Percentiles rank a stretch among this genome's conserved stretches.
Evolutionary conservation across 2,888 invertebrate genomes (phyloP).

Genomic region (Hyalella azteca): DNA sequence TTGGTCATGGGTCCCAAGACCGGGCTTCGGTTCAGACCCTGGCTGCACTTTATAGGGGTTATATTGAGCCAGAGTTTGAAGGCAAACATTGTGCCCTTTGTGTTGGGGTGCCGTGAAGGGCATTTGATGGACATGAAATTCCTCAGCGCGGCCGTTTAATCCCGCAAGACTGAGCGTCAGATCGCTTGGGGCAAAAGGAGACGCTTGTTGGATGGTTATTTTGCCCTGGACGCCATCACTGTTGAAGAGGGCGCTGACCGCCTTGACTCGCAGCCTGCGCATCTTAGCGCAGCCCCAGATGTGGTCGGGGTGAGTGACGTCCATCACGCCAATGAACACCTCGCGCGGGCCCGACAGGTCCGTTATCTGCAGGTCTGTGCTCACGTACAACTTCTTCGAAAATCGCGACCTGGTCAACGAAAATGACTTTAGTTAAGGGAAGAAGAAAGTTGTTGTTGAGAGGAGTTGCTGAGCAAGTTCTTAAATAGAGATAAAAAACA

Average conservation of each 20-base stretch:
- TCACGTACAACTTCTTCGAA: constrained; percentile 70
- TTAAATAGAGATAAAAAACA: no score
- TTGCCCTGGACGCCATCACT: constrained; percentile 78
- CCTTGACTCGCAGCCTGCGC: constrained; percentile 59
- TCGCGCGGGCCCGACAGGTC: constrained; percentile 68
- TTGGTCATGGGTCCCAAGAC: constrained; percentile 82
- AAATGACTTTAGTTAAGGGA: background rate
- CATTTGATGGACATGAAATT: constrained; percentile 64
- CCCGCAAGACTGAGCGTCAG: constrained; percentile 70
- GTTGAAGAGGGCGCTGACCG: constrained; percentile 61
- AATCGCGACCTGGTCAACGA: constrained; percentile 57
- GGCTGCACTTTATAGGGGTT: constrained; percentile 71
- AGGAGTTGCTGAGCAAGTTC: no score
- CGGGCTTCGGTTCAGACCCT: constrained; percentile 64
- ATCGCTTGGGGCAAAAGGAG: constrained; percentile 84
- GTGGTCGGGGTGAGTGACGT: constrained; percentile 75
- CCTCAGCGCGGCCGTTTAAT: constrained; percentile 62
- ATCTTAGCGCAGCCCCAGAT: constrained; percentile 85
- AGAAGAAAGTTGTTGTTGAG: no score
- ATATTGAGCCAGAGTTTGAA: constrained; percentile 72
- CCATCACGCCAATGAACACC: constrained; percentile 78
- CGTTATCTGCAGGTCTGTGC: constrained; percentile 74
- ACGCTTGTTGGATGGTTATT: constrained; percentile 77
- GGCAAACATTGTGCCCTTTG: constrained; percentile 53
- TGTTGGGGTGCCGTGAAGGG: constrained; percentile 62